phyloP scores from a whole-genome alignment of 2,113 vertebrate species.

The Forbesichthys agassizii region DNA sequence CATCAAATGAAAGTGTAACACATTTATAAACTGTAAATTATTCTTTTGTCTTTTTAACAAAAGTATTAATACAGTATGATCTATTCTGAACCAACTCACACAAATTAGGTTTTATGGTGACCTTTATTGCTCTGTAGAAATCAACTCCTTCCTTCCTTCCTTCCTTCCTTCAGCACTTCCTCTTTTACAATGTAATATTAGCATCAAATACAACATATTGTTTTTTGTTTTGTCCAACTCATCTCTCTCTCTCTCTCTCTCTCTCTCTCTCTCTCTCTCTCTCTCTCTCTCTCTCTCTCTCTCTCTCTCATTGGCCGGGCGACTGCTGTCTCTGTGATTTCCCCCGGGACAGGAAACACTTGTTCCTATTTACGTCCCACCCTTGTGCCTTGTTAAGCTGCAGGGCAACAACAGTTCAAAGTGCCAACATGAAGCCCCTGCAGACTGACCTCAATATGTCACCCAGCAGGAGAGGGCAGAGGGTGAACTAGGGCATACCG shows the following conservation, averaged over 20 bases:
- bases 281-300: constrained; percentile 5
- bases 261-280: constrained; percentile 1
- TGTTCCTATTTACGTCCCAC: constrained; percentile 53
- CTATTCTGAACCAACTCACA: not conserved
- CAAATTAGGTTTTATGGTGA: not conserved
- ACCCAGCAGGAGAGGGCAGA: constrained; percentile 38
- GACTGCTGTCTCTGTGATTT: constrained; percentile 35
- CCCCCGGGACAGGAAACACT: constrained; percentile 40
- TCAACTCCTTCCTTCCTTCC: no score
- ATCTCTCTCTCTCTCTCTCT: constrained; percentile 1
- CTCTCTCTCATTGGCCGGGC: constrained; percentile 1
- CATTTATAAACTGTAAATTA: not conserved
- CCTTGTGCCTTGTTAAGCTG: constrained; percentile 45
- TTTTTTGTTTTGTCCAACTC: no score
- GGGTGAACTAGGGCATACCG: constrained; percentile 68
- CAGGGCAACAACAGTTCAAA: constrained; percentile 54
- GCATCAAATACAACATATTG: no score
- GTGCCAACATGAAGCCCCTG: constrained; percentile 76
- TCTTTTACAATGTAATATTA: no score
- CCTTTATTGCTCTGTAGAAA: no score
- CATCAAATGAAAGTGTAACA: not conserved
- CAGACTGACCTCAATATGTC: constrained; percentile 76
- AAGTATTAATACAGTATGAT: not conserved
- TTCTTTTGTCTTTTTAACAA: not conserved
- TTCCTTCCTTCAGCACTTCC: not conserved